Evolutionary conservation across 2,888 invertebrate species (phyloP), one percentile per base, ranked within the genome.

Genomic region (Thereva nobilitata): DNA sequence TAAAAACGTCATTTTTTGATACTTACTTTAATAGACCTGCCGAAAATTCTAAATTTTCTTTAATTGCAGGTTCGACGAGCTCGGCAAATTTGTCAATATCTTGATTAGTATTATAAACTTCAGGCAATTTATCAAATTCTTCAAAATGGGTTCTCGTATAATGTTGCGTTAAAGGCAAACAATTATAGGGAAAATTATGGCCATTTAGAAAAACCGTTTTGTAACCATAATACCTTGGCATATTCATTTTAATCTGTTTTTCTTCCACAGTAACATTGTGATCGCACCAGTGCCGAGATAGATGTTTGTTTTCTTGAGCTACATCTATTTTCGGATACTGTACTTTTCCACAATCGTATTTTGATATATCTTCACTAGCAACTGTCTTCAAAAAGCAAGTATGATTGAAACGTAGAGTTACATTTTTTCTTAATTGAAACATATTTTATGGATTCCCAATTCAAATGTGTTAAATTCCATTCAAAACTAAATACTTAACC

Each of bases 201-300:
- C 92, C 91, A 2, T 81, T 78, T 4, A 93, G 76, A 73, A 86
- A 79, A 1, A 87, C 78, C 67, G 86, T 85, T 74, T 84, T 85
- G 83, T 87, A 93, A 1, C 94, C 93, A 77, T 91, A 94, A 77
- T 89, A 93, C 56, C 85, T 84, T 0, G 91, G 91, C 87, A 93
- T 89, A 77, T 93, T 93, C 35, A 93, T 75, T 72, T 90, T 91
- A 61, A 92, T 87, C 73, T 92, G 84, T 76, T 95, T 95, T 77
- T 93, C 92, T 81, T 95, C 94, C 0, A 93, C 85, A 0, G 92
- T 92, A 1, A 23, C 23, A 23, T 23, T 23, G 23, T 23, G 1
- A 23, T 23, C 2, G 23, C 23, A 23, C 23, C 23, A 23, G 1
- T 23, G 23, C 2, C 23, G 23, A 2, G 23, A 23, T 23, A 2